Evolutionary conservation across 2,113 vertebrate genomes (phyloP), one percentile per base, ranked within the genome.

Genomic region (Notiomystis cincta): DNA sequence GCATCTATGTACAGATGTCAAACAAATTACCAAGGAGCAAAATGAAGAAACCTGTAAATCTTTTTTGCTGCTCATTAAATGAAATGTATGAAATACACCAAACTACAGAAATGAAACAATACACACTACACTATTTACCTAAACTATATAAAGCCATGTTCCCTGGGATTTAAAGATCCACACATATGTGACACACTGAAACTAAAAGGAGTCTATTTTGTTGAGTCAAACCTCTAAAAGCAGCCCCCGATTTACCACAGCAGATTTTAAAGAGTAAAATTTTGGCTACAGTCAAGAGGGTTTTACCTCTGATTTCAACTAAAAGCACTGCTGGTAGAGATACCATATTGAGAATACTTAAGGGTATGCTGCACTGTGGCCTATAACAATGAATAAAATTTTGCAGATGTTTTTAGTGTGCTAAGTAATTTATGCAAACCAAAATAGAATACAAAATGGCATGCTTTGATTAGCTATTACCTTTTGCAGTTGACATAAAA

Each of bases 141-240:
- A 82, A 79, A 84, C 22, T 31, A 44, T 42, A n/a, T 11, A 62
- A 69, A 83, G 22, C 16, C n/a, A 22, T 4, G n/a, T 73, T 40
- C 42, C 40, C 23, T 9, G 4, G 12, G 79, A 87, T 85, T 60
- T 85, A 20, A 60, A 91, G 27, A 57, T 24, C 5, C 48, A 72
- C 3, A 62, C 0, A 6, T 12, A 53, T 2, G 33, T 0, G 0
- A 33, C 11, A 1, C 15, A n/a, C 24, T 76, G 35, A 81, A 89
- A 87, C 19, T 23, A 45, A 82, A 89, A 50, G 9, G 38, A 65
- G 8, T 13, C 18, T 62, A 19, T 83, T 86, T 61, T 4, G 2
- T 75, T 89, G 61, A 70, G 73, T 47, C 6, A 73, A 47, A 71
- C 20, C 47, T 87, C 38, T 47, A 56, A 88, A 88, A 76, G 12